A percentile compares a stretch with the other conserved stretches of the same genome.
Conservation (phyloP, 1,140 invertebrate species). For the Zaprionus tsacasi region DNA sequence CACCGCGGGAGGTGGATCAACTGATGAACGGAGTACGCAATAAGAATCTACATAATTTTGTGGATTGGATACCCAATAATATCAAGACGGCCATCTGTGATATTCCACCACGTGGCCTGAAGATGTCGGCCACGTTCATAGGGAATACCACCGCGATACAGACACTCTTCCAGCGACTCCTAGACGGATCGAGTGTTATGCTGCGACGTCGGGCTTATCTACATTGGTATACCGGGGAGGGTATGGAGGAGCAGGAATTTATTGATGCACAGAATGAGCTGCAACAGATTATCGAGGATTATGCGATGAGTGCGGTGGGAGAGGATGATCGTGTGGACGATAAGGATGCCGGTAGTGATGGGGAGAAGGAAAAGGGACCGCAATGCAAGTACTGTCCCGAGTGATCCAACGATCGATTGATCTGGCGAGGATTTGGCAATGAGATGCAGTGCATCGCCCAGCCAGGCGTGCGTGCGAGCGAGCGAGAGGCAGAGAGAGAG, state of each 20-base stretch:
- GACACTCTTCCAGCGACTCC: constrained; percentile 91
- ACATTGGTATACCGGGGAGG: constrained; percentile 90
- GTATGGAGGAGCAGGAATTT: constrained; percentile 93
- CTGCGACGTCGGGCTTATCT: constrained; percentile 94
- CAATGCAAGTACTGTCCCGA: constrained; percentile 39
- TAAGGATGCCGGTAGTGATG: not conserved
- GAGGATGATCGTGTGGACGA: constrained; percentile 5
- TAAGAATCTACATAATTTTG: constrained; percentile 91
- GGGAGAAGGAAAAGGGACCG: constrained; percentile 11
- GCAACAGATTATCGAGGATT: constrained; percentile 76
- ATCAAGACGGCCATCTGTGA: constrained; percentile 91
- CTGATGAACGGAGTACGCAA: constrained; percentile 90
- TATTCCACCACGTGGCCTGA: constrained; percentile 88
- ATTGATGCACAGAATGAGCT: constrained; percentile 87
- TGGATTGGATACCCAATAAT: constrained; percentile 92
- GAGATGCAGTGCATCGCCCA: no score
- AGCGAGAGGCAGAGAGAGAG: not conserved
- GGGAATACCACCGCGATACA: constrained; percentile 90
- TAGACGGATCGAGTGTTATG: constrained; percentile 90
- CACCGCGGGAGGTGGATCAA: constrained; percentile 87
- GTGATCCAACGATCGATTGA: not conserved
- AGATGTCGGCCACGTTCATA: constrained; percentile 90
- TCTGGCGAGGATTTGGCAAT: constrained; percentile 12
- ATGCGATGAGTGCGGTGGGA: constrained; percentile 51
- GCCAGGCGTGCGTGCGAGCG: not conserved